Conservation (phyloP, 2,797 vertebrate genomes). For the Coreius guichenoti region DNA sequence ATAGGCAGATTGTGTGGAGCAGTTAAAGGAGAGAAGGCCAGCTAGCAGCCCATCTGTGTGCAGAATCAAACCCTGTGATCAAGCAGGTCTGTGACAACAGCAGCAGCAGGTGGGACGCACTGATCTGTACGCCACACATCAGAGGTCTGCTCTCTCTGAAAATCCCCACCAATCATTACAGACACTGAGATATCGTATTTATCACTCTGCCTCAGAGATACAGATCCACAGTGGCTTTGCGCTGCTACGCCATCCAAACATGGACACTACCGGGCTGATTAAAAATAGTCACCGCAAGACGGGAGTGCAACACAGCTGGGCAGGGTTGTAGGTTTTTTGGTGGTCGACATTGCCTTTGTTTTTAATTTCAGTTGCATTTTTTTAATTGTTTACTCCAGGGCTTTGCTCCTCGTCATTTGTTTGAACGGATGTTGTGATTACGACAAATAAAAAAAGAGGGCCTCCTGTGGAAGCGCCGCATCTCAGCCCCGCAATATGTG, state of each 20-base stretch:
- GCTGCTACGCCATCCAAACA: conserved; percentile 34
- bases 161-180: conserved; percentile 14
- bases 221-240: not conserved
- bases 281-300: not conserved
- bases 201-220: conserved; percentile 32
- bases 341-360: conserved; percentile 42
- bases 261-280: conserved; percentile 14
- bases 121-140: conserved; percentile 26
- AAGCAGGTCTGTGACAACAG: conserved; percentile 31
- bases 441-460: conserved; percentile 58
- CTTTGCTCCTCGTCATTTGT: conserved; percentile 64
- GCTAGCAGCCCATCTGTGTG: conserved; percentile 42
- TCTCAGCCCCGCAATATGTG: conserved; percentile 66
- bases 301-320: conserved; percentile 39
- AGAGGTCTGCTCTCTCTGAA: conserved; percentile 29
- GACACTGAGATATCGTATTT: conserved; percentile 22
- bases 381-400: conserved; percentile 62
- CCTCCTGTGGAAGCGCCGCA: conserved; percentile 66
- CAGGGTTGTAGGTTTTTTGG: conserved; percentile 18
- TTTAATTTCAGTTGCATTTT: conserved; percentile 56
- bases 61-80: conserved; percentile 32
- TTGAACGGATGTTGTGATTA: conserved; percentile 68
- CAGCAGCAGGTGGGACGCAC: conserved; percentile 45
- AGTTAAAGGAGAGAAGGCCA: conserved; percentile 21
- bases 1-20: not conserved